These are phyloP conservation scores for Nyctalus aviator DNA, from an alignment of 2,797 vertebrate species.

Conservation along the genomic window DNA sequence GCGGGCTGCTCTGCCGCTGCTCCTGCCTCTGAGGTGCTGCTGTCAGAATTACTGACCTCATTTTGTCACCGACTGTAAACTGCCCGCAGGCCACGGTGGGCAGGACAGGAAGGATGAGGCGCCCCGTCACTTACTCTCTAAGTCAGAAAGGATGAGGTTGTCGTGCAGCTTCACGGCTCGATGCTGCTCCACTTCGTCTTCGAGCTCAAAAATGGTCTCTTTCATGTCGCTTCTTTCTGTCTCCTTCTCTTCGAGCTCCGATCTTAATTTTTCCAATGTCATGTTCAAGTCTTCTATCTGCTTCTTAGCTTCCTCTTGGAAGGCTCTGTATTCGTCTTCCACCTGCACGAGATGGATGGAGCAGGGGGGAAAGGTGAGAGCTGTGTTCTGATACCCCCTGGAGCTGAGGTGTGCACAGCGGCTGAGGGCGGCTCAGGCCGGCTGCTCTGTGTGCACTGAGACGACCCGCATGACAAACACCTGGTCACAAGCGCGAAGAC, in stretches of 20 bases:
- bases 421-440: not conserved
- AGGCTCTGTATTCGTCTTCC: conserved; percentile 94
- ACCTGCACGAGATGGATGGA: conserved; percentile 86
- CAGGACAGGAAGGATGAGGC: not conserved
- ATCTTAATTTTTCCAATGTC: conserved; percentile 92
- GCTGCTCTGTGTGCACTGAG: not conserved
- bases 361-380: not conserved
- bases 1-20: not conserved
- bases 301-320: conserved; percentile 95
- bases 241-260: conserved; percentile 95
- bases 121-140: conserved; percentile 94
- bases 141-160: conserved; percentile 97
- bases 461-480: not conserved
- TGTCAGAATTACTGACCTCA: not conserved
- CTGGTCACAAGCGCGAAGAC: not conserved
- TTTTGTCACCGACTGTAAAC: not conserved
- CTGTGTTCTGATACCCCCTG: not conserved
- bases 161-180: conserved; percentile 97
- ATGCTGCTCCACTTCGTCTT: conserved; percentile 98
- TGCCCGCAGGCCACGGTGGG: not conserved
- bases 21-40: not conserved
- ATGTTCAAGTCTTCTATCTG: conserved; percentile 94
- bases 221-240: conserved; percentile 97
- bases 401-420: not conserved
- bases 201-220: conserved; percentile 98